phyloP scores from a whole-genome alignment of 1,140 invertebrate genomes.

The Halictus rubicundus region DNA sequence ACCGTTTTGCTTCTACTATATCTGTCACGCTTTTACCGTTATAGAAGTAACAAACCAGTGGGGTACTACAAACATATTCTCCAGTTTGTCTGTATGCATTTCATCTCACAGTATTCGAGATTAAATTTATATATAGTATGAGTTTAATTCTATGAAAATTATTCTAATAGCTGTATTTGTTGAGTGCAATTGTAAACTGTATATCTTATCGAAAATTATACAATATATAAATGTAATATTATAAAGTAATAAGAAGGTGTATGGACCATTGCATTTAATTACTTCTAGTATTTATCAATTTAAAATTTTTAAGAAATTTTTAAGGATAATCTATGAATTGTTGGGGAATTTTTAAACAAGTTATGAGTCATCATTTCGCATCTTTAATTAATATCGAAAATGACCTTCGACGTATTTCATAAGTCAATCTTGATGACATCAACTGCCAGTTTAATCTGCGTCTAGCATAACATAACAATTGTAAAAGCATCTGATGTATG shows the following conservation, averaged over 20 bases:
- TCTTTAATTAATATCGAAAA: not conserved
- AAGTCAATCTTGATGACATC: not conserved
- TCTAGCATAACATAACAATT: not conserved
- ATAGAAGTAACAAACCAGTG: conserved; percentile 42
- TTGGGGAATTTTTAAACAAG: too few species aligned
- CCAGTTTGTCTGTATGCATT: conserved; percentile 7
- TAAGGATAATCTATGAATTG: not conserved
- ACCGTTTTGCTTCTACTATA: conserved; percentile 17
- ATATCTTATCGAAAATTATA: not conserved
- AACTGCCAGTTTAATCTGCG: conserved; percentile 1
- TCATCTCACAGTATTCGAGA: not conserved
- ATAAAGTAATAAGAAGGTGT: not conserved
- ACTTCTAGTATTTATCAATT: not conserved
- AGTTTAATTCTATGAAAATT: not conserved
- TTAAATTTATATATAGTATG: too few species aligned
- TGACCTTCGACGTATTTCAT: not conserved
- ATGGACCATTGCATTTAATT: not conserved
- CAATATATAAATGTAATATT: too few species aligned
- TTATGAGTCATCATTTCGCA: not conserved
- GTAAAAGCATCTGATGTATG: not conserved
- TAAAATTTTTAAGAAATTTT: not conserved
- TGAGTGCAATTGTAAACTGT: not conserved
- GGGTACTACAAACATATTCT: not conserved
- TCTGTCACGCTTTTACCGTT: conserved; percentile 62
- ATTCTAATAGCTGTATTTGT: not conserved